phyloP scores from a whole-genome alignment of 1,140 invertebrate genomes.

The Wasmannia auropunctata region DNA sequence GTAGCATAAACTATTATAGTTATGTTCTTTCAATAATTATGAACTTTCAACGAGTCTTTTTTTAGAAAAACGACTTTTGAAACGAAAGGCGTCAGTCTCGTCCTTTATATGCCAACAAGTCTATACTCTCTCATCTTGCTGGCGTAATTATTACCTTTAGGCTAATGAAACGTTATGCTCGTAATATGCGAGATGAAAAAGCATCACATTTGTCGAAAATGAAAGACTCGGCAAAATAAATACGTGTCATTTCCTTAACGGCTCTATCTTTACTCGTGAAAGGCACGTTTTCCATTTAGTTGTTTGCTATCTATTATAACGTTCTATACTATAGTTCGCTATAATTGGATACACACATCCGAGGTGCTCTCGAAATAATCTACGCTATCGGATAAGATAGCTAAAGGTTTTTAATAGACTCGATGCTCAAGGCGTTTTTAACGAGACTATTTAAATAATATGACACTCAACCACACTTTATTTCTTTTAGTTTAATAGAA shows the following conservation, averaged over 20 bases:
- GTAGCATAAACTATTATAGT: background rate
- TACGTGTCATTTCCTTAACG: constrained; percentile 21
- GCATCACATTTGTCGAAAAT: constrained; percentile 12
- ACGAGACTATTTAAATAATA: constrained; percentile 51
- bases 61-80: constrained; percentile 34
- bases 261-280: constrained; percentile 33
- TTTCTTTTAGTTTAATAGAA: constrained; percentile 20
- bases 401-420: constrained; percentile 53
- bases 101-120: constrained; percentile 40
- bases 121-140: constrained; percentile 5
- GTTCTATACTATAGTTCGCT: constrained; percentile 42
- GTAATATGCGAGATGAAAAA: background rate
- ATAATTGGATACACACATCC: constrained; percentile 65
- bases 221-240: constrained; percentile 41
- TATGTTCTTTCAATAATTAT: constrained; percentile 9
- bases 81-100: constrained; percentile 28
- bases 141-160: constrained; percentile 25
- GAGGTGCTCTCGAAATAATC: constrained; percentile 50
- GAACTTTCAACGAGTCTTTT: constrained; percentile 15
- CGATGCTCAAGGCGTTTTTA: constrained; percentile 40
- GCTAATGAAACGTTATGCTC: background rate
- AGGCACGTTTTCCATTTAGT: constrained; percentile 58
- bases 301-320: constrained; percentile 59
- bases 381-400: constrained; percentile 40
- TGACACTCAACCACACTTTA: background rate